These are phyloP conservation scores for Australoheros facetus DNA, from an alignment of 2,797 vertebrate genomes.

Conservation along the genomic window DNA sequence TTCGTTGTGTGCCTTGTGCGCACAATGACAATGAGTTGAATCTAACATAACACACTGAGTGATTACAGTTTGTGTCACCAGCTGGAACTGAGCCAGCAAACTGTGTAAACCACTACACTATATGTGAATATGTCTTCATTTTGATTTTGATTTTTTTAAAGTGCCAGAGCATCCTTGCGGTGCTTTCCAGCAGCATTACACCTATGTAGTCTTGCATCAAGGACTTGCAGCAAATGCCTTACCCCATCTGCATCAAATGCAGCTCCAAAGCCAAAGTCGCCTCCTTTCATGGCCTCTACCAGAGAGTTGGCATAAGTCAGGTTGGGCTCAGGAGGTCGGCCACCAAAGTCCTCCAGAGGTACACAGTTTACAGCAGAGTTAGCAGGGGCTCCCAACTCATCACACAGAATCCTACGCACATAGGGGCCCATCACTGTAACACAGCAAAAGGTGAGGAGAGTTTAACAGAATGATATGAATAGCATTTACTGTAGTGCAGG, in stretches of 20 bases:
- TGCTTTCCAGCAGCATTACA: not conserved
- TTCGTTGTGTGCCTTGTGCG: too few relatives aligned
- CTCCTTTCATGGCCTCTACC: conserved; percentile 95
- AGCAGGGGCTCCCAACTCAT: conserved; percentile 95
- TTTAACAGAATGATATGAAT: not conserved
- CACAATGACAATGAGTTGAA: too few relatives aligned
- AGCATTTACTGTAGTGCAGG: not conserved
- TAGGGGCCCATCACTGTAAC: conserved; percentile 97
- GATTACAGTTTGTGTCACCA: not conserved
- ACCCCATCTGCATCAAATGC: conserved; percentile 99
- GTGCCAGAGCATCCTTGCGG: not conserved
- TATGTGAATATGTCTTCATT: too few relatives aligned
- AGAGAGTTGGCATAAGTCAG: conserved; percentile 91
- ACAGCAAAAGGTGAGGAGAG: conserved; percentile 18
- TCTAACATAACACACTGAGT: not conserved
- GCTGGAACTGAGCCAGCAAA: not conserved
- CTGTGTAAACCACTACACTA: not conserved
- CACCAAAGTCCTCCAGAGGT: conserved; percentile 97
- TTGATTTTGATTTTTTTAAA: too few relatives aligned
- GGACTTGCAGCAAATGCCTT: conserved; percentile 38
- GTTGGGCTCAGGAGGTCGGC: conserved; percentile 93
- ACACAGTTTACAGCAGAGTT: conserved; percentile 97
- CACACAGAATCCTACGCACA: conserved; percentile 95
- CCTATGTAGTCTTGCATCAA: not conserved
- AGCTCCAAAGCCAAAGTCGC: conserved; percentile 96